These are phyloP conservation scores for Fulmarus glacialis DNA, from an alignment of 2,113 vertebrate species.

Conservation along the genomic window DNA sequence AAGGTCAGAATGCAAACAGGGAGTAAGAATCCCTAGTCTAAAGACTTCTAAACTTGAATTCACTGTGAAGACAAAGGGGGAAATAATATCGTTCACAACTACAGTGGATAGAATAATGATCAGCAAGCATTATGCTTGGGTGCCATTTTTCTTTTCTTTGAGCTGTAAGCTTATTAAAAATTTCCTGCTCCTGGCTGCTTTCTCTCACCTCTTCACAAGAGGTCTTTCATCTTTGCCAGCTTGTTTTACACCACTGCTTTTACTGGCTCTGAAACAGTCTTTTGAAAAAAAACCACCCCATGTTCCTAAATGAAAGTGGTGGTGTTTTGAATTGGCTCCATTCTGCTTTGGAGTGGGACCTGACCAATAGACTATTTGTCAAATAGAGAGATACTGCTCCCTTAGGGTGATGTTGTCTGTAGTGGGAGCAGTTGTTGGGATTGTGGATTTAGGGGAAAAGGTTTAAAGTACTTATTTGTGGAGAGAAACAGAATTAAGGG, in stretches of 20 bases:
- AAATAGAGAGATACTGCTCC: not conserved
- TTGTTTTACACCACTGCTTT: not conserved
- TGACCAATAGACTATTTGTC: not conserved
- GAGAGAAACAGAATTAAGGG: not conserved
- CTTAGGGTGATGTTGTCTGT: not conserved
- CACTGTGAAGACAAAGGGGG: not conserved
- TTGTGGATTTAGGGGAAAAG: not conserved
- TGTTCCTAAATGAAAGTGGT: not conserved
- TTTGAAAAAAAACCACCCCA: not conserved
- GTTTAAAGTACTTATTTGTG: not conserved
- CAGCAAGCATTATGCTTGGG: not conserved
- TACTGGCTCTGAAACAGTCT: not conserved
- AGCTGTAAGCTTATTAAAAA: not conserved
- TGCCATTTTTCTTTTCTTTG: not conserved
- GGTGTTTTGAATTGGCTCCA: not conserved
- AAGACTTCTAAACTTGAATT: not conserved
- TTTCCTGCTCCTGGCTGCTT: not conserved
- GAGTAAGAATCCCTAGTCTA: not conserved
- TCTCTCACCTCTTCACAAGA: not conserved
- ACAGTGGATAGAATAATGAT: not conserved
- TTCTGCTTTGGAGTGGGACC: not conserved
- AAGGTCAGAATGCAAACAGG: not conserved
- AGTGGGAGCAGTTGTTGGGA: not conserved
- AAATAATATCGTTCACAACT: fast-evolving
- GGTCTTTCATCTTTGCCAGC: not conserved